Evolutionary conservation across 2,113 vertebrate species (phyloP).

Genomic region (Phrynosoma blainvillii): DNA sequence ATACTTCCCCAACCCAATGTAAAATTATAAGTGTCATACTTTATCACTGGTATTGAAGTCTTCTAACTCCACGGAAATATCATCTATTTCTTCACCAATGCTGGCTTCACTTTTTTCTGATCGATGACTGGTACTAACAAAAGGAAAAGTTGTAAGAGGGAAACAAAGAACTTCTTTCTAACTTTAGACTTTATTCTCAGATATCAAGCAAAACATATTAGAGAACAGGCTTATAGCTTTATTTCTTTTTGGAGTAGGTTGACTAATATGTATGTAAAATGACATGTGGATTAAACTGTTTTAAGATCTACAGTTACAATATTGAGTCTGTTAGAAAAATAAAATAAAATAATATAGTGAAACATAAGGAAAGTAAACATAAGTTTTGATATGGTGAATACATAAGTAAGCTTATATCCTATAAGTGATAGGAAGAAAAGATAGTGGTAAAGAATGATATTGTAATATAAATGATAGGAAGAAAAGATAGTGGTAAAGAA

Average conservation of each 20-base stretch:
- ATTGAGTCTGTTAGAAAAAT: no score
- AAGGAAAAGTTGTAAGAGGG: conserved; percentile 28
- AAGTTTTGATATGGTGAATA: no score
- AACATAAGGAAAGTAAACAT: no score
- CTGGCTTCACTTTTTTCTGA: conserved; percentile 91
- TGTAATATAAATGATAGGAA: no score
- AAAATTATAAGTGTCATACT: conserved; percentile 68
- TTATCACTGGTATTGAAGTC: conserved; percentile 83
- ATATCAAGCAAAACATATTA: background rate
- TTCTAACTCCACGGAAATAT: conserved; percentile 85
- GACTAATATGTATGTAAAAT: background rate
- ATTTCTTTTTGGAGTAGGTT: background rate
- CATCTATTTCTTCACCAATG: conserved; percentile 93
- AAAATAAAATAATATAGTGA: no score
- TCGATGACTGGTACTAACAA: conserved; percentile 81
- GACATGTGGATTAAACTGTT: background rate
- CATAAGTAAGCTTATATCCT: no score
- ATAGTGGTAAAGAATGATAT: no score
- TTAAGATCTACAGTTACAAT: no score
- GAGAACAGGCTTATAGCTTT: background rate
- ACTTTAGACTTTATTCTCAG: background rate
- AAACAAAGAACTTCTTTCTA: background rate
- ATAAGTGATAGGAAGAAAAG: no score
- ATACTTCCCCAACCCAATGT: background rate
- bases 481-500: no score